A percentile compares a stretch with the other conserved stretches of the same genome.
These are phyloP conservation scores for Maniola hyperantus DNA, from an alignment of 2,888 invertebrate genomes.

Conservation along the genomic window DNA sequence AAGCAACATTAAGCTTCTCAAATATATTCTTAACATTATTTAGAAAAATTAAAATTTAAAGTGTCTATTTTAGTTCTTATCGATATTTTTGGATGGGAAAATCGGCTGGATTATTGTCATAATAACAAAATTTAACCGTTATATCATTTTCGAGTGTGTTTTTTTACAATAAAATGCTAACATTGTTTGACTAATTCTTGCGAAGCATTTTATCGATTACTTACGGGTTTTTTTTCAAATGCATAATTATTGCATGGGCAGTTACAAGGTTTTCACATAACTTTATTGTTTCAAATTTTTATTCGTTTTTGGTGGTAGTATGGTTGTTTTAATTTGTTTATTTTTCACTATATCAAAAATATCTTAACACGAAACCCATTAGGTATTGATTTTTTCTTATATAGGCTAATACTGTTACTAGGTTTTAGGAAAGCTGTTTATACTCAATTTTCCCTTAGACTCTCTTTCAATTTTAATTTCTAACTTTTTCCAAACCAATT, in stretches of 20 bases:
- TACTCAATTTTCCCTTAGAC: too few species aligned
- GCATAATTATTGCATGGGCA: slow-evolving; percentile 16
- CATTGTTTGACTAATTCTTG: slow-evolving; percentile 32
- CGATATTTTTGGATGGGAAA: not conserved
- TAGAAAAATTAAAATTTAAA: not conserved
- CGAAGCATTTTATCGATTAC: slow-evolving; percentile 13
- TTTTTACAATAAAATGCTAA: slow-evolving; percentile 29
- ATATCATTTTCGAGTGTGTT: slow-evolving; percentile 30
- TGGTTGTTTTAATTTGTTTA: not conserved
- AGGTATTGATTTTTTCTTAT: not conserved
- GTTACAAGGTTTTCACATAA: slow-evolving; percentile 3
- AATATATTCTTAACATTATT: not conserved
- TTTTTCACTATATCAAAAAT: not conserved
- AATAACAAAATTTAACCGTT: slow-evolving; percentile 37
- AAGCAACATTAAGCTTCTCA: not conserved
- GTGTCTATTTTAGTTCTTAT: not conserved
- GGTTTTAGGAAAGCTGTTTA: not conserved
- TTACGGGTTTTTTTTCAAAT: not conserved
- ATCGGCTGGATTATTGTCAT: slow-evolving; percentile 35
- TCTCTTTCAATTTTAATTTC: too few species aligned
- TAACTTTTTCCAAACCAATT: not conserved
- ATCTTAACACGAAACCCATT: not conserved
- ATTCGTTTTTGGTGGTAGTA: slow-evolving; percentile 1
- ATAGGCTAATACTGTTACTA: not conserved
- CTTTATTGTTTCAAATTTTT: not conserved